phyloP scores from a whole-genome alignment of 1,140 invertebrate species.

The Colletes gigas region DNA sequence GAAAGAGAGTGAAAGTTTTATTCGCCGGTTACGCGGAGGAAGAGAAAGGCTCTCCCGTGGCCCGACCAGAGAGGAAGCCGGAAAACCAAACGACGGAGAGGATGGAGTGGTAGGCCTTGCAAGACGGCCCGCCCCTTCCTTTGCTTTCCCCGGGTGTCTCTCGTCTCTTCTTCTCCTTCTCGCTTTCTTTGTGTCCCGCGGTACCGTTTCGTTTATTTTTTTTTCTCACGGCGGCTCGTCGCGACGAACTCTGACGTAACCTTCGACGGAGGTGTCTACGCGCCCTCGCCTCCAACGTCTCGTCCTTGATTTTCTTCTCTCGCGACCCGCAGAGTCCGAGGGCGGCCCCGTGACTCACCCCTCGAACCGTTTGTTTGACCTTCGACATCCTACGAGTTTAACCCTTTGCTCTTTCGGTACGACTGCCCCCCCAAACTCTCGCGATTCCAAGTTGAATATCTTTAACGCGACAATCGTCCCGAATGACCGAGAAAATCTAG shows the following conservation, averaged over 20 bases:
- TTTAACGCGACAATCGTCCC: no score
- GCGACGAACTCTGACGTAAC: neutral
- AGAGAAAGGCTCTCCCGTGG: neutral
- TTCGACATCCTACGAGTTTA: neutral
- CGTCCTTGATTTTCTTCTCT: neutral
- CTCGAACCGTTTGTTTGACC: neutral
- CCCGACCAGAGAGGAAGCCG: neutral
- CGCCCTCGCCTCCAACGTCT: neutral
- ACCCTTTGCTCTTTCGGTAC: neutral
- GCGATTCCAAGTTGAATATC: no score
- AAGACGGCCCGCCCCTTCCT: slow-evolving; percentile 19
- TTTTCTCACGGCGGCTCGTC: neutral
- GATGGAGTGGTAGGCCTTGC: slow-evolving; percentile 46
- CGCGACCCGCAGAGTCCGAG: neutral
- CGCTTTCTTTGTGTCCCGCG: neutral
- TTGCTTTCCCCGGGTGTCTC: slow-evolving; percentile 1
- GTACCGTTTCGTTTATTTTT: neutral
- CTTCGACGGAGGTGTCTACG: neutral
- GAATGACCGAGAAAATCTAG: no score
- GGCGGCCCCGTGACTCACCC: neutral
- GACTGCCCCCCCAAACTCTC: no score
- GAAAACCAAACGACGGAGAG: slow-evolving; percentile 35
- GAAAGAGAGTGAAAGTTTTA: slow-evolving; percentile 5
- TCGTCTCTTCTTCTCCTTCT: neutral
- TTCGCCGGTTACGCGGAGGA: neutral